phyloP scores from a whole-genome alignment of 2,888 invertebrate species.

The Entomobrya proxima region DNA sequence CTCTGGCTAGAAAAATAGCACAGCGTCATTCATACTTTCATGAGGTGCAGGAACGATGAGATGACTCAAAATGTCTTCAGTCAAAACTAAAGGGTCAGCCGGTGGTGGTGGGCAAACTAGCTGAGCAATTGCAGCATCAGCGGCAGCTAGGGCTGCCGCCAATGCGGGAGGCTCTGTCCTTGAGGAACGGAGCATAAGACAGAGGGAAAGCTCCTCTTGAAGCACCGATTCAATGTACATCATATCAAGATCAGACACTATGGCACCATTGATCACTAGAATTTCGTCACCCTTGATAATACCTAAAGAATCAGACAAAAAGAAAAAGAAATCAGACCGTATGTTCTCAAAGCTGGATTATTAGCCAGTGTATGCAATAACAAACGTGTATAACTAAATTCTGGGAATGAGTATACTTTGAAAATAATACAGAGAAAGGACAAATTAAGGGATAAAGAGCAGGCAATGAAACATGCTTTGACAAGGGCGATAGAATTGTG shows the following conservation, averaged over 20 bases:
- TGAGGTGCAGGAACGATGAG: slow-evolving; percentile 97
- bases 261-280: slow-evolving; percentile 98
- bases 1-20: not conserved
- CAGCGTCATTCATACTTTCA: slow-evolving; percentile 85
- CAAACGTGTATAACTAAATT: no score
- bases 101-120: slow-evolving; percentile 98
- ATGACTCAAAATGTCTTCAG: slow-evolving; percentile 96
- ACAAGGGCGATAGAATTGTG: not conserved
- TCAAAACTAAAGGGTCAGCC: slow-evolving; percentile 93
- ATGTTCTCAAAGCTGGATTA: no score
- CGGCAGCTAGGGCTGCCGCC: slow-evolving; percentile 74
- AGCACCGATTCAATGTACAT: slow-evolving; percentile 92
- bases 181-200: slow-evolving; percentile 97
- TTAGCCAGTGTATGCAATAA: no score
- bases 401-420: not conserved
- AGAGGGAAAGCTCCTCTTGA: slow-evolving; percentile 94
- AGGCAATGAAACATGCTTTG: not conserved
- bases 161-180: slow-evolving; percentile 87
- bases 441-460: not conserved
- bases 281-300: slow-evolving; percentile 98
- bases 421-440: not conserved
- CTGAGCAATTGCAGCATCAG: slow-evolving; percentile 76
- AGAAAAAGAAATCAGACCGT: not conserved
- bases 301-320: no score
- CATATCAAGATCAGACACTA: slow-evolving; percentile 99